A percentile compares a stretch with the other conserved stretches of the same genome.
Conservation (phyloP, 2,888 invertebrate species). For the Poecilus cupreus region DNA sequence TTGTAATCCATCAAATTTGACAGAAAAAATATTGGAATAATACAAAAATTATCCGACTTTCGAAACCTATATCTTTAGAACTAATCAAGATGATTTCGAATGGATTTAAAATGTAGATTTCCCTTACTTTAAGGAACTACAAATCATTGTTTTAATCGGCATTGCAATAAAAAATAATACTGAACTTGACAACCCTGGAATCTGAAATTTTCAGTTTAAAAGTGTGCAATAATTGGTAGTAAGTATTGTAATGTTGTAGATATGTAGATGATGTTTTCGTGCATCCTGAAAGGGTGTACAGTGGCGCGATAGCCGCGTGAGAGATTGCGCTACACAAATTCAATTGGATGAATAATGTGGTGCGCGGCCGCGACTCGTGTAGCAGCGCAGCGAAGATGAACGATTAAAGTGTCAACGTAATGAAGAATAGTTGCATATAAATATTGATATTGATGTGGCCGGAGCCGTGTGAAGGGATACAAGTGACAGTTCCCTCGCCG, state of each 20-base stretch:
- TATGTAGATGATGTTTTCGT: neutral
- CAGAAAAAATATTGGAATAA: no score
- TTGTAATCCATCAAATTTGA: no score
- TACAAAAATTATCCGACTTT: no score
- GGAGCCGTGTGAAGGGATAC: conserved; percentile 73
- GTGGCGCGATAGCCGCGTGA: conserved; percentile 3
- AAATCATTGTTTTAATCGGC: no score
- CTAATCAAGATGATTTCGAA: no score
- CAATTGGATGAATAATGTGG: conserved; percentile 58
- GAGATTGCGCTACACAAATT: conserved; percentile 43
- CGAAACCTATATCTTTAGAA: no score
- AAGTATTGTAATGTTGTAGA: neutral
- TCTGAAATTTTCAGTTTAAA: no score
- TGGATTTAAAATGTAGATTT: no score
- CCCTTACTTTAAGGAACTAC: no score
- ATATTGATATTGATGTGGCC: conserved; percentile 71
- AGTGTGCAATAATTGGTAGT: no score
- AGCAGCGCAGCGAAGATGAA: conserved; percentile 64
- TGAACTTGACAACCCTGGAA: no score
- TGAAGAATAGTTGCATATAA: conserved; percentile 72
- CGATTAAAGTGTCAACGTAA: conserved; percentile 71
- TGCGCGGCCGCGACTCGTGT: conserved; percentile 39
- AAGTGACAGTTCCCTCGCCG: conserved; percentile 72
- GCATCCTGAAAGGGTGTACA: neutral
- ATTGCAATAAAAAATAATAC: no score